Base-by-base conservation (phyloP, 1,140 invertebrate genomes). In the Achroia grisella region DNA sequence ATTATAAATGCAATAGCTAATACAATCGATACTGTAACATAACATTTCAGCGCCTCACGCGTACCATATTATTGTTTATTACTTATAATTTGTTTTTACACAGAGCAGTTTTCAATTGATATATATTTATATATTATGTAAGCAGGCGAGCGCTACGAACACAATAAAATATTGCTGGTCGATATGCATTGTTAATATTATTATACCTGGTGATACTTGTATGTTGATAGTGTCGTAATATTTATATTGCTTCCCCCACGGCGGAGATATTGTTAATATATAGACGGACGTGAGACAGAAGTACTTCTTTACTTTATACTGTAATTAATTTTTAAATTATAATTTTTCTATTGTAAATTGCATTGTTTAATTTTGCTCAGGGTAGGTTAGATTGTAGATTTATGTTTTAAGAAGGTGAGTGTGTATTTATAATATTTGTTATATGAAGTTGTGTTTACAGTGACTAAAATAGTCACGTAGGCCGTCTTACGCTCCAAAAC, bases 1-100 rank as follows among this genome's bases (percentile, higher is more conserved):
- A 90, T 90, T 97, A 92, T 97, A 97, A 96, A 88, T 86, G 71
- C 71, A 70, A 64, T 76, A 81, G 74, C 72, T 72, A 78, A 78
- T 64, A 52, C 68, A 78, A 78, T 77, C 69, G 50, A 61, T 69
- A 71, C 45, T 81, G 78, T 82, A 84, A 80, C 70, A 79, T 81
- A 79, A 66, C 60, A 73, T 67, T 65, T 57, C 59, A 56, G 68
- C 76, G 73, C 73, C 64, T 71, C 71, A 66, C 70, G 63, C 73
- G 68, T 45, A 58, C 51, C 46, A 62, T 58, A 55, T 62, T 66
- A 41, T 70, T 64, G n/a, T 61, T 48, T 44, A 31, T 51, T 39
- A 37, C 27, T 12, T 48, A 44, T 14, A 37, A 17, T 23, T 23
- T 3, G 6, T 3, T 23, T 23, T 6, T 10, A 45, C 51, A 48